Base-by-base conservation (phyloP, 2,888 invertebrate species). In the Cataglyphis cursor region DNA sequence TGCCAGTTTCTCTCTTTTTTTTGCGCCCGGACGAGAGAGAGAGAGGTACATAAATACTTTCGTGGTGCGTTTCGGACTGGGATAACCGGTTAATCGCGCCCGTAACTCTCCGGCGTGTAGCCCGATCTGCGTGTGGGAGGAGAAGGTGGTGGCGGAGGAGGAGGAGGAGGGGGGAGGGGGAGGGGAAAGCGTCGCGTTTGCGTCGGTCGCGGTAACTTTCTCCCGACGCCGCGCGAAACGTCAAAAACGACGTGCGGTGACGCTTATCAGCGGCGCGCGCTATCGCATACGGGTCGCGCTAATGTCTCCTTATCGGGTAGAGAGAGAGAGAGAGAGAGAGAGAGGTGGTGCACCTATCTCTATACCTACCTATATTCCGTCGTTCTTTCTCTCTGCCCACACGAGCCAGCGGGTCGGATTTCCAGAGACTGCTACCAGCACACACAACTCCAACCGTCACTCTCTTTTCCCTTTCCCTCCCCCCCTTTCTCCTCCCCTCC, bases 221-320 rank as follows among this genome's bases (percentile, higher is more conserved):
- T 76, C 74, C 51, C 41, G 86, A 85, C 74, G 75, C 82, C 85
- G 51, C 48, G 48, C 51, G n/a, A 51, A 51, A 35, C 51, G 84
- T 91, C 87, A 90, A 90, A 90, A 91, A 87, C 82, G 81, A 87
- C 76, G 75, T 21, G 66, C 87, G 88, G 89, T 82, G 90, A 85
- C 90, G 90, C 90, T 92, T 93, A 93, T 93, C 92, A 85, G 88
- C 74, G 74, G 66, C 74, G 81, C 90, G 87, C 88, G 91, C 88
- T 93, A 94, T 94, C 94, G 89, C 93, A 94, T 94, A 94, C 94
- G 94, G 94, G 94, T 94, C 93, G 94, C 93, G 94, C 94, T 94
- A 94, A 94, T 94, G 94, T 94, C 93, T 94, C 93, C 92, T 94
- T 94, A 94, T 94, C 94, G 51, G 48, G n/a, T n/a, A 1, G 48